These are phyloP conservation scores for Hybos culiciformis DNA, from an alignment of 2,888 invertebrate species.

Conservation along the genomic window DNA sequence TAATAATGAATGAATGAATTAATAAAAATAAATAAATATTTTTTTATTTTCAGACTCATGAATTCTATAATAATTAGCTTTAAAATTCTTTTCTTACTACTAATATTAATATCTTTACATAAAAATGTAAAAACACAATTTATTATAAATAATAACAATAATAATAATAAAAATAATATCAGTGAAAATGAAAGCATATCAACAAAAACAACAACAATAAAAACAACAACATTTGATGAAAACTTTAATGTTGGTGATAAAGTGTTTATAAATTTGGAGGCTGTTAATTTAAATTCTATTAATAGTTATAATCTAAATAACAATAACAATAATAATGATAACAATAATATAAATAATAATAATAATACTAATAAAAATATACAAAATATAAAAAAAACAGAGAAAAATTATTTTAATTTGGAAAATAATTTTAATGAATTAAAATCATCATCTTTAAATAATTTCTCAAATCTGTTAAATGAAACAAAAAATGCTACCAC, in stretches of 20 bases:
- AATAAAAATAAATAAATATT: not conserved
- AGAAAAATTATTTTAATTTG: not conserved
- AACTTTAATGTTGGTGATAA: not conserved
- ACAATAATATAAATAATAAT: not conserved
- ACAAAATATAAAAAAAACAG: not conserved
- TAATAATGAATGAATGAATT: not conserved
- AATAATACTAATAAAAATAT: not conserved
- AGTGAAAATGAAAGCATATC: not conserved
- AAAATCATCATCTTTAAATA: conserved; percentile 9
- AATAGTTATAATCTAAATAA: too few species aligned
- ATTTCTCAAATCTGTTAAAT: not conserved
- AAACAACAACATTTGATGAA: not conserved
- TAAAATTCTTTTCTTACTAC: not conserved
- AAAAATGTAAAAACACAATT: conserved; percentile 1
- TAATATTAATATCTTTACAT: conserved; percentile 2
- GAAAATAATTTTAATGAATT: not conserved
- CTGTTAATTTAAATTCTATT: too few species aligned
- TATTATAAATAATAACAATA: not conserved
- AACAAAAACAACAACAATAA: not conserved
- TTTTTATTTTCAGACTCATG: conserved; percentile 9
- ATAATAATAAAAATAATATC: not conserved
- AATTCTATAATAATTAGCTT: conserved; percentile 1
- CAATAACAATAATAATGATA: too few species aligned
- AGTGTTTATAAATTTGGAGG: not conserved
- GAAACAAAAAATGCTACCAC: conserved; percentile 4